Base-by-base conservation (phyloP, 2,797 vertebrate species). In the Aselliscus stoliczkanus region DNA sequence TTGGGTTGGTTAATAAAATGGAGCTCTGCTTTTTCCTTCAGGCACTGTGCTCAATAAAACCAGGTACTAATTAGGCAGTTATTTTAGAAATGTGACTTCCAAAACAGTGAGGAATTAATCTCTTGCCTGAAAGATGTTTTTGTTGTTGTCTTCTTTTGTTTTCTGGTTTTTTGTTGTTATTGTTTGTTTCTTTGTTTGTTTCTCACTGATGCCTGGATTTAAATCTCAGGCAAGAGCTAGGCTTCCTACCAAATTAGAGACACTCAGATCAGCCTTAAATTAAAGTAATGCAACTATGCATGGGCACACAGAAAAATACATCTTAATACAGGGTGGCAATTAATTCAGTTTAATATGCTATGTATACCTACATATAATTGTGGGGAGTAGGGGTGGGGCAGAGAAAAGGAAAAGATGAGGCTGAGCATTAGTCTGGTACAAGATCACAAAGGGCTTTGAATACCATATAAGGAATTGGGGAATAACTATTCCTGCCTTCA, bases 71-170 rank as follows among this genome's bases (percentile, higher is more conserved):
- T 85, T 62, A 70, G 54, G 31, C 10, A 14, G 27, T 87, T 90
- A 69, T 21, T 80, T 95, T 56, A 77, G 44, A 96, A 76, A 90
- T 34, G 23, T 34, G 37, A 70, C n/a, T 92, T 90, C 31, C 9
- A 52, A 89, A 62, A 72, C 62, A 31, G 2, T 25, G 10, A 90
- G 29, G 54, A 92, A 64, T 2, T 69, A 60, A 64, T 87, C 23
- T 69, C 11, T 56, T 95, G 39, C n/a, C 37, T 76, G 17, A 10
- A 65, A 67, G 25, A 58, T 79, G 60, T 31, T 62, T 62, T 15
- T 20, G 56, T 79, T 64, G 52, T 54, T 21, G 13, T 31, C 25
- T 29, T 60, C 25, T 62, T 31, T 10, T 60, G 25, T 76, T 62
- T 73, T 8, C 31, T 6, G 4, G 37, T 42, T 77, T 47, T 47